Evolutionary conservation across 2,888 invertebrate genomes (phyloP).

Genomic region (Coleophora deauratella): DNA sequence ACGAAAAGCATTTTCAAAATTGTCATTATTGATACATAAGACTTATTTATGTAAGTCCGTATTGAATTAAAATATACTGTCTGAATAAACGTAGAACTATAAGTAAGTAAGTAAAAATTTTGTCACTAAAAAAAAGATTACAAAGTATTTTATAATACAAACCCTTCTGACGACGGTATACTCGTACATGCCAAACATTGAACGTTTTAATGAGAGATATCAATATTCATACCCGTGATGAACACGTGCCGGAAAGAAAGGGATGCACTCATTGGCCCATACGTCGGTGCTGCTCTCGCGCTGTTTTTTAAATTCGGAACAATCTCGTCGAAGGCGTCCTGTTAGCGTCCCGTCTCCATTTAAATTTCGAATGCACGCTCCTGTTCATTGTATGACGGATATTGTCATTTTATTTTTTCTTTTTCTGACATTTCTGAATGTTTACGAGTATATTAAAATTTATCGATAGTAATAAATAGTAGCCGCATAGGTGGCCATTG

Average conservation of each 20-base stretch:
- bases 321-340: slow-evolving; percentile 29
- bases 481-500: slow-evolving; percentile 27
- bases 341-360: slow-evolving; percentile 23
- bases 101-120: no score
- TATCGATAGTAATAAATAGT: slow-evolving; percentile 2
- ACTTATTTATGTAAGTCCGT: no score
- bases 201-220: slow-evolving; percentile 34
- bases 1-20: no score
- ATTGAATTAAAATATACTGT: no score
- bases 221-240: slow-evolving; percentile 42
- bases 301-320: slow-evolving; percentile 35
- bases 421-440: slow-evolving; percentile 17
- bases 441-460: slow-evolving; percentile 5
- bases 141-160: no score
- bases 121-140: no score
- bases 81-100: no score
- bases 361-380: slow-evolving; percentile 34
- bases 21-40: no score
- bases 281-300: slow-evolving; percentile 21
- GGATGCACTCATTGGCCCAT: slow-evolving; percentile 19
- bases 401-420: slow-evolving; percentile 32
- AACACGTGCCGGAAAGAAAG: slow-evolving; percentile 39
- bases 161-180: no score
- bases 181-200: background rate
- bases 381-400: slow-evolving; percentile 35